Evolutionary conservation across 2,888 invertebrate genomes (phyloP).

Genomic region (Eremobia ochroleuca): DNA sequence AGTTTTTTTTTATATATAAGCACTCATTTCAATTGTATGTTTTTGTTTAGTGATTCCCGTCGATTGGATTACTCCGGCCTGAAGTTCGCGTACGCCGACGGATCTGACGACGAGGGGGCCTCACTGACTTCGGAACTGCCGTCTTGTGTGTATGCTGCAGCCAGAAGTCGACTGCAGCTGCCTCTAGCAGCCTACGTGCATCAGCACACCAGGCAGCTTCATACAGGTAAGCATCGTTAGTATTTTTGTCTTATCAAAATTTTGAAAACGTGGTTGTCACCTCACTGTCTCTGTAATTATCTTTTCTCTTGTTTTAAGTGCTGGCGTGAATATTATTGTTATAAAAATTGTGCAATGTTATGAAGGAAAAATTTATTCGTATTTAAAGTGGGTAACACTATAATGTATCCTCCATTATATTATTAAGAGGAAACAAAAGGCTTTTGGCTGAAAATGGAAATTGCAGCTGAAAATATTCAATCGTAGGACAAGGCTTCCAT

Average conservation of each 20-base stretch:
- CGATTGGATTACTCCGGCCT: slow-evolving; percentile 84
- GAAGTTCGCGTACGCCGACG: slow-evolving; percentile 86
- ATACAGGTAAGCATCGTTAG: slow-evolving; percentile 78
- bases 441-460: neutral
- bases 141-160: slow-evolving; percentile 95
- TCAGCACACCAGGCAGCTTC: slow-evolving; percentile 85
- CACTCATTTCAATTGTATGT: neutral
- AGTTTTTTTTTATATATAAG: neutral
- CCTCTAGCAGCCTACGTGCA: slow-evolving; percentile 88
- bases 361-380: neutral
- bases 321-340: neutral
- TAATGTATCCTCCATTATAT: neutral
- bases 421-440: neutral
- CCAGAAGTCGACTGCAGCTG: slow-evolving; percentile 84
- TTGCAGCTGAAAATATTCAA: neutral
- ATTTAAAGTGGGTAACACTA: neutral
- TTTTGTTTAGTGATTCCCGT: slow-evolving; percentile 79
- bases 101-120: slow-evolving; percentile 90
- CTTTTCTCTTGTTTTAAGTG: neutral
- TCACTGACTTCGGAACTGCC: slow-evolving; percentile 93
- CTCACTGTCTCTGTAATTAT: neutral
- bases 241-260: neutral
- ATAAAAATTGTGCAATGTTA: neutral
- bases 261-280: neutral
- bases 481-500: neutral